Base-by-base conservation (phyloP, 2,888 invertebrate species). In the Epistrophe eligans region DNA sequence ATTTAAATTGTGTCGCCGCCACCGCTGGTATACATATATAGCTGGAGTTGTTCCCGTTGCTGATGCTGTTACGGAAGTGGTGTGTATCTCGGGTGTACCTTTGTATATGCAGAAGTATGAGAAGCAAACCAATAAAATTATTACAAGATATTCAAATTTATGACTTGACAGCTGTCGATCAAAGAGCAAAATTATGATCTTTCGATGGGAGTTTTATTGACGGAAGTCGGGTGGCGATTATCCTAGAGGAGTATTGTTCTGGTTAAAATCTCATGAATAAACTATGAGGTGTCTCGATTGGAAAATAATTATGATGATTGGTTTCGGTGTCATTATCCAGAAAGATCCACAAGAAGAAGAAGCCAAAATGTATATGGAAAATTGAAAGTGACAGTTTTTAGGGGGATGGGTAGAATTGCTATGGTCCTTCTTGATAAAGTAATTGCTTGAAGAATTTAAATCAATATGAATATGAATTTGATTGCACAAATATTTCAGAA, bases 131-230 rank as follows among this genome's bases (percentile, higher is more conserved):
- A 73, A 81, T 77, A 57, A 79, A 67, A 67, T 84, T 82, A 84
- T 57, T 84, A 84, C 79, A 88, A 84, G 83, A 88, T 88, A 84
- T 88, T 84, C 66, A 88, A 88, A 88, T 88, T 84, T 79, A 77
- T 70, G 79, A 83, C 83, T 83, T 88, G 88, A 84, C 88, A 88
- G 88, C 88, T 88, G 88, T 88, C 88, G 84, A 88, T 84, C 88
- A 88, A 84, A 50, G 52, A 62, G 74, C 7, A 64, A 76, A 83
- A 72, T 83, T 87, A 87, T 87, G 79, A 83, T 83, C 85, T 70
- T n/a, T 79, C 28, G 79, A 70, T 62, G 64, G 28, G 83, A 74
- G 79, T 71, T 72, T 50, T 60, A 74, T 73, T 72, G 73, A 77
- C 50, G 62, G 40, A 60, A 66, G 58, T 79, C 57, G 84, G 74